Percentiles rank a stretch among this genome's conserved stretches.
These are phyloP conservation scores for Silurus glanis DNA, from an alignment of 2,113 vertebrate species.

Conservation along the genomic window DNA sequence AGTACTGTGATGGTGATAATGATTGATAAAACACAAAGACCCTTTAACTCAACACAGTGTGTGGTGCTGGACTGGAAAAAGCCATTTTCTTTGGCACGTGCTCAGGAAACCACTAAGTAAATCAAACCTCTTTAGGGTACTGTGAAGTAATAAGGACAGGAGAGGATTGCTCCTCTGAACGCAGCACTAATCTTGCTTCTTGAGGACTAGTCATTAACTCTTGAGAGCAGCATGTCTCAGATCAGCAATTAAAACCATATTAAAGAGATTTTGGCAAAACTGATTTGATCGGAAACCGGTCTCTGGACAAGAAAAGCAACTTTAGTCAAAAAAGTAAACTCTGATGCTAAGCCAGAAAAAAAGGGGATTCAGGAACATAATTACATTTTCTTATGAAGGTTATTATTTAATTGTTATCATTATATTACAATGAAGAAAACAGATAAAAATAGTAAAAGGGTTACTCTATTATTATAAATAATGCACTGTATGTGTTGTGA, in stretches of 20 bases:
- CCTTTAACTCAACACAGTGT: neutral
- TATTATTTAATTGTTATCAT: neutral
- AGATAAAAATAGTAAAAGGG: neutral
- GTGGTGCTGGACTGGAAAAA: conserved; percentile 4
- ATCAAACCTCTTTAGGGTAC: conserved; percentile 19
- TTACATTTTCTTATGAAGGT: neutral
- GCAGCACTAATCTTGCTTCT: neutral
- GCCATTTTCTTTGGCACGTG: conserved; percentile 17
- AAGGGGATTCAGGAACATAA: neutral
- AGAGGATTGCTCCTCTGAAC: conserved; percentile 11
- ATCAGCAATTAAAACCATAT: neutral
- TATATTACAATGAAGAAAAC: too few species aligned
- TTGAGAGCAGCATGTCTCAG: neutral
- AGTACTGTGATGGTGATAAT: neutral
- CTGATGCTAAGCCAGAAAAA: neutral
- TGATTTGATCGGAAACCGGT: too few species aligned
- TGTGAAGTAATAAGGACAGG: conserved; percentile 10
- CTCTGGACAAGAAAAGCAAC: neutral
- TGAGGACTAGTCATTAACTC: conserved; percentile 21
- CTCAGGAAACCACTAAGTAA: conserved; percentile 29
- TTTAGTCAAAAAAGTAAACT: neutral
- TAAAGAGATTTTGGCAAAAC: neutral
- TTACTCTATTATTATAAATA: neutral
- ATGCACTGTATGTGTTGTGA: too few species aligned
- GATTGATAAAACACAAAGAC: neutral